Evolutionary conservation across 1,140 invertebrate genomes (phyloP), one percentile per base, ranked within the genome.

Genomic region (Heliconius melpomene): DNA sequence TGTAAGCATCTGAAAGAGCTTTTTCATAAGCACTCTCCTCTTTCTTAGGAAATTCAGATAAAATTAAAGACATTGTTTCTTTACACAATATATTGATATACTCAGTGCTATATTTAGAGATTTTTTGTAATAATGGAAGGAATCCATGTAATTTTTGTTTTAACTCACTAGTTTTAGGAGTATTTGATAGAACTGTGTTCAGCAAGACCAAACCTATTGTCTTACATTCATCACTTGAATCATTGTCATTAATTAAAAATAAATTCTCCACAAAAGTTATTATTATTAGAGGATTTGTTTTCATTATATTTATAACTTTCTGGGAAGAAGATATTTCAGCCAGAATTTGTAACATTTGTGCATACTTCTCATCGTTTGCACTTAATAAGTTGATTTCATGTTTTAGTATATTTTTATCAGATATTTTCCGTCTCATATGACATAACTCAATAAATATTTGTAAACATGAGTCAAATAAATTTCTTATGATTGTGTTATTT

Each of bases 1-100:
- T 96, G 85, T 95, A 95, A 8, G 97, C 91, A 94, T 98, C 96
- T 70, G 95, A 87, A 23, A 98, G 86, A 2, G 97, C 97, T 87
- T 96, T 94, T 73, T 96, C 95, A 88, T 96, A 96, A 78, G 94
- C 90, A 71, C 91, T 95, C 52, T 94, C 87, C 54, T 88, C 74
- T 77, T 84, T 83, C n/a, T 84, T 79, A 9, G 78, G 82, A 52
- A 73, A 83, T 76, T 89, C 87, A 76, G 83, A 85, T 66, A 78
- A 83, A 46, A 93, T 87, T 32, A 90, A 78, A 26, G 88, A 89
- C 16, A 93, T 54, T 75, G 88, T 86, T 79, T 94, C 93, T 76
- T 92, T 89, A 79, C 88, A 89, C 72, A 94, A 78, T 57, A 93
- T 85, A 76, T 78, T 82, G 46, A 90, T 89, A 66, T 87, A 83